phyloP scores from a whole-genome alignment of 2,113 vertebrate species.

The Erpornis zantholeuca region DNA sequence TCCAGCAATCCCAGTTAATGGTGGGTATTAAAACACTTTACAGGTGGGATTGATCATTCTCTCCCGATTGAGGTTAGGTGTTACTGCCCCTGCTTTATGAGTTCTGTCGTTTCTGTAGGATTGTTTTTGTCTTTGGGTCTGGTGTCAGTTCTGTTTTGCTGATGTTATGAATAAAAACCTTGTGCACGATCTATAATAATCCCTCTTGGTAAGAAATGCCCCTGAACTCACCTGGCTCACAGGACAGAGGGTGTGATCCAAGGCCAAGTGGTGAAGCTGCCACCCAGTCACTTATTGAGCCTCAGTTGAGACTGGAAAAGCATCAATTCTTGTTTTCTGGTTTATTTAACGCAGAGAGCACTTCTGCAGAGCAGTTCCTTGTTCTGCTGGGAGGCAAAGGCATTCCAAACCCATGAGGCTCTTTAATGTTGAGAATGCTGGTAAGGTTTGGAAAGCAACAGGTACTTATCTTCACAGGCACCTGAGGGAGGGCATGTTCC shows the following conservation, averaged over 20 bases:
- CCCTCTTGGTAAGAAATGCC: background rate
- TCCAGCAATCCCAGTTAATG: background rate
- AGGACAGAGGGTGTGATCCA: background rate
- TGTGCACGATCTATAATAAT: rapidly evolving
- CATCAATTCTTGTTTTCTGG: background rate
- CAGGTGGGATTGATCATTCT: background rate
- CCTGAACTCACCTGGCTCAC: background rate
- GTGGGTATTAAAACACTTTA: background rate
- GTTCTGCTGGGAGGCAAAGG: background rate
- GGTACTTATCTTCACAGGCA: background rate
- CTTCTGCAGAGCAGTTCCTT: background rate
- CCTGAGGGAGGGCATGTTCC: background rate
- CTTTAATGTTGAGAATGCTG: background rate
- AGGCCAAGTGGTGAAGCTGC: background rate
- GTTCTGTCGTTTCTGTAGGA: background rate
- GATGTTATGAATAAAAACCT: background rate
- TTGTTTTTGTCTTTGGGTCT: background rate
- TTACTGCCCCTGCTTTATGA: background rate
- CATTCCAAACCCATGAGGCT: background rate
- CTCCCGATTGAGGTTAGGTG: background rate
- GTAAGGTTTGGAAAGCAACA: background rate
- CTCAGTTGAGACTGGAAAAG: background rate
- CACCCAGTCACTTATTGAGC: background rate
- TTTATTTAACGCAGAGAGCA: background rate
- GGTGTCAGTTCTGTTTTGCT: background rate